phyloP scores from a whole-genome alignment of 2,797 vertebrate genomes.

The Pipistrellus pygmaeus region DNA sequence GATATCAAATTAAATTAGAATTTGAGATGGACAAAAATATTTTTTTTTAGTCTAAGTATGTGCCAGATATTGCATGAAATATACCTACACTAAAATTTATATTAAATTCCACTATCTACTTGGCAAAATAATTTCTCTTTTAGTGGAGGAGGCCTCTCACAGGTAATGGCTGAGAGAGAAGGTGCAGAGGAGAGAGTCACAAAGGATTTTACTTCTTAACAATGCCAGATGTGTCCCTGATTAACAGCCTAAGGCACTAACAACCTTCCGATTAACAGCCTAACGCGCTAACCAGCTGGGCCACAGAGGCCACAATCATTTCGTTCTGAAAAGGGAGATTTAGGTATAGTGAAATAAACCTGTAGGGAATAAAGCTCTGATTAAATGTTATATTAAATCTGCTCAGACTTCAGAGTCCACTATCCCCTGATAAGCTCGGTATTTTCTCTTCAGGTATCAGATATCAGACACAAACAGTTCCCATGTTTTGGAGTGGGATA shows the following conservation, averaged over 20 bases:
- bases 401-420: constrained; percentile 10
- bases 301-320: not conserved
- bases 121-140: constrained; percentile 37
- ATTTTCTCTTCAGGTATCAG: constrained; percentile 53
- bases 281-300: not conserved
- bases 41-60: not conserved
- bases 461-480: constrained; percentile 14
- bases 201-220: not conserved
- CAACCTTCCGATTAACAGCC: not conserved
- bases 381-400: constrained; percentile 55
- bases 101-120: not conserved
- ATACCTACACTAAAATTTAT: not conserved
- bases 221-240: not conserved
- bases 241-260: not conserved
- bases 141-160: not conserved
- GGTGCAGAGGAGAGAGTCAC: not conserved
- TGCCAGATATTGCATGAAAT: not conserved
- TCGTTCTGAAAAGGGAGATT: not conserved
- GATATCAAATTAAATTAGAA: constrained; percentile 3
- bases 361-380: constrained; percentile 21
- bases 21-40: constrained; percentile 1
- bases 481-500: constrained; percentile 23
- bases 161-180: not conserved
- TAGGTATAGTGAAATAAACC: not conserved
- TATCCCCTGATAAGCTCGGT: not conserved